Base-by-base conservation (phyloP, 2,113 vertebrate genomes). In the Centropus unirufus region DNA sequence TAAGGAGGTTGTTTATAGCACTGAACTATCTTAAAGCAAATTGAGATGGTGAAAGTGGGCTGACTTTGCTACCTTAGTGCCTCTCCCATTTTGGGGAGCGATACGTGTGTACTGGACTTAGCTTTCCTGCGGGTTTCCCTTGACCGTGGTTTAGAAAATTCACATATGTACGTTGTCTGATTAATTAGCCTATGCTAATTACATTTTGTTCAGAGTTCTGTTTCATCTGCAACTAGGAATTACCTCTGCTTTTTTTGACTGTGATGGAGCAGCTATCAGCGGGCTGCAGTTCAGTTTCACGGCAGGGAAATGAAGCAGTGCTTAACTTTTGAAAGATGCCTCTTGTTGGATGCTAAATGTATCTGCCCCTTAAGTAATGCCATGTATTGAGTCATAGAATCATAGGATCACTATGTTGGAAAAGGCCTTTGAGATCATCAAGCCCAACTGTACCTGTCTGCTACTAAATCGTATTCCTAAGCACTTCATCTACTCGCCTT, bases 191-290 rank as follows among this genome's bases (percentile, higher is more conserved):
- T 52, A 16, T n/a, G n/a, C 36, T 86, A 80, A 93, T 83, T 83
- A 91, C 40, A 81, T 97, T 64, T 67, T 69, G 16, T 17, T 78
- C 95, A 95, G 95, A 95, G 68, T 89, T 95, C 77, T 87, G 55
- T 61, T 96, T 94, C 30, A 54, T 69, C 6, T 68, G 21, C 52
- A 81, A 21, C 76, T 70, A 87, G 76, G 70, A 84, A 32, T 51
- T 44, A 61, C 83, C n/a, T 90, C 62, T 95, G 83, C 49, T 89
- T 95, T 36, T 36, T 87, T 96, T 91, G 88, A 68, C 88, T 96
- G 79, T 77, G 87, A 87, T 78, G 83, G 49, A 86, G 76, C 88
- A 96, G 67, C 92, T 93, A 75, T 51, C 19, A 32, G 12, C 61
- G 34, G 32, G 22, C 22, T 80, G 75, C 32, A 80, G 74, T 77